Conservation (phyloP, 1,140 invertebrate species). For the Hirudo medicinalis region DNA sequence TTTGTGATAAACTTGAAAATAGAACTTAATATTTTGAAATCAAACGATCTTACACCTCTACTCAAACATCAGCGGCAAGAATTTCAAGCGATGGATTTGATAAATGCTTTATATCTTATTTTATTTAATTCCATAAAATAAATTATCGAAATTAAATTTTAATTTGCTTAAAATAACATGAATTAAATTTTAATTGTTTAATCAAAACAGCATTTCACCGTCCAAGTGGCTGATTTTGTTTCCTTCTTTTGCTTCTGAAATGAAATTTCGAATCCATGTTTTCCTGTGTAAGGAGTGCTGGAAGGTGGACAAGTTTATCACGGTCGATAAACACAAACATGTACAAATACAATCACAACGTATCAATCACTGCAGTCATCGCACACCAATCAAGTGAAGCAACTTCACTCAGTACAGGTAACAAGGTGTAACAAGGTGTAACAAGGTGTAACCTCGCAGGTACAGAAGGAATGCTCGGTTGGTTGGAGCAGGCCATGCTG, state of each 20-base stretch:
- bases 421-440: not conserved
- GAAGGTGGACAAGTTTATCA: constrained; percentile 6
- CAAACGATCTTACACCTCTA: too few species aligned
- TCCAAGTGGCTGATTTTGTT: constrained; percentile 41
- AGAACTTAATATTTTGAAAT: too few species aligned
- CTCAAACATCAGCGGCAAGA: too few species aligned
- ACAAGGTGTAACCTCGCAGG: constrained; percentile 10
- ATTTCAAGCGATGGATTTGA: too few species aligned
- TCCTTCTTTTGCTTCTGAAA: constrained; percentile 38
- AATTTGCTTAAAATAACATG: too few species aligned
- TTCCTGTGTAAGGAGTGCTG: constrained; percentile 36
- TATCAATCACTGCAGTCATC: not conserved
- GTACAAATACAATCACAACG: not conserved
- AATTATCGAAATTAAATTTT: too few species aligned
- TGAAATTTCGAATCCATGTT: constrained; percentile 36
- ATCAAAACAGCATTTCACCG: constrained; percentile 29
- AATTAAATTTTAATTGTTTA: too few species aligned
- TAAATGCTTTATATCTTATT: too few species aligned
- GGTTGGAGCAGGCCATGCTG: not conserved
- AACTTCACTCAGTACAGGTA: not conserved
- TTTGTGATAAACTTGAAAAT: too few species aligned
- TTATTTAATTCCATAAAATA: too few species aligned
- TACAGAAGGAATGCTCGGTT: constrained; percentile 8
- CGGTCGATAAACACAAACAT: too few species aligned
- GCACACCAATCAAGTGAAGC: not conserved